phyloP scores from a whole-genome alignment of 1,140 invertebrate genomes.

The Radopholus similis region DNA sequence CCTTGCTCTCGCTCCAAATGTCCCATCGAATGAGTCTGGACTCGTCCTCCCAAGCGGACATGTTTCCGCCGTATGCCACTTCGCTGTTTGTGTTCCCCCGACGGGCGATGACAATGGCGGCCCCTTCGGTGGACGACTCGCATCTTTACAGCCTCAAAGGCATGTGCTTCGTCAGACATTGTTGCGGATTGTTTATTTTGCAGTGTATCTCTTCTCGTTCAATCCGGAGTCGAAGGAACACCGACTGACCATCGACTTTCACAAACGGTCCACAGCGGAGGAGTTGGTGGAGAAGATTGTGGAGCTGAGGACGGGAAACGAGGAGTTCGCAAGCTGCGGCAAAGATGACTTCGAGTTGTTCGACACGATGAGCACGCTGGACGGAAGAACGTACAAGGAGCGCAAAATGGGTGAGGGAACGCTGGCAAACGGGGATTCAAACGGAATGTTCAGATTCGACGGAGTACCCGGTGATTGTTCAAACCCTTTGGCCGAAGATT shows the following conservation, averaged over 20 bases:
- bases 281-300: constrained; percentile 57
- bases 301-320: constrained; percentile 31
- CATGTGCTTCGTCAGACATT: too few species aligned
- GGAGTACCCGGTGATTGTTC: constrained; percentile 84
- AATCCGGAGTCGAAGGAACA: constrained; percentile 49
- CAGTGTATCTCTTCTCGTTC: constrained; percentile 49
- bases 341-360: constrained; percentile 53
- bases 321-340: constrained; percentile 35
- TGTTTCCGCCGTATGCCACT: not conserved
- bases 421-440: not conserved
- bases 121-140: constrained; percentile 40
- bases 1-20: too few species aligned
- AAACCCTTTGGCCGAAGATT: constrained; percentile 82
- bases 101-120: constrained; percentile 47
- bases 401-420: constrained; percentile 72
- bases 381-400: constrained; percentile 77
- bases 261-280: constrained; percentile 53
- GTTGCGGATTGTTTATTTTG: too few species aligned
- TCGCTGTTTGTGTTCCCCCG: constrained; percentile 45
- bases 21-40: constrained; percentile 12
- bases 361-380: constrained; percentile 73
- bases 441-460: constrained; percentile 8
- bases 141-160: constrained; percentile 42
- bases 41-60: not conserved
- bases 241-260: constrained; percentile 42